phyloP scores from a whole-genome alignment of 2,888 invertebrate genomes.

The Sepioteuthis lessoniana region DNA sequence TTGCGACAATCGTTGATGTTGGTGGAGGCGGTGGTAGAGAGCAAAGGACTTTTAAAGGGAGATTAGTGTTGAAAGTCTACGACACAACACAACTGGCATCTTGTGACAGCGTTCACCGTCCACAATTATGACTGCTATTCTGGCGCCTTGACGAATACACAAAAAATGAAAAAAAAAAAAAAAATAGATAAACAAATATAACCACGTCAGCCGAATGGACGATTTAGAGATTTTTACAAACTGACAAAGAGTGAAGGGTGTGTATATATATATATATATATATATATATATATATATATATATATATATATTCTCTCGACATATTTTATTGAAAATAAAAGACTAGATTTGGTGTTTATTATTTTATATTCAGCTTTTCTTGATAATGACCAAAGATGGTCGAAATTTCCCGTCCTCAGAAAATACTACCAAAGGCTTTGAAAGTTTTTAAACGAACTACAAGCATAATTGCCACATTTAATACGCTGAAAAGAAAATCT shows the following conservation, averaged over 20 bases:
- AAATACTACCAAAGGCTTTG: no score
- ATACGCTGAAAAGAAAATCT: no score
- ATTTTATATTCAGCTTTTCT: no score
- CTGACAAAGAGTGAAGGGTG: neutral
- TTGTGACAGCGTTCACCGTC: neutral
- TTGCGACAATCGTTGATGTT: neutral
- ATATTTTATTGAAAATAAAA: no score
- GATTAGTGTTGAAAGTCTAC: neutral
- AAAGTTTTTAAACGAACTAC: no score
- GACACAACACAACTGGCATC: neutral
- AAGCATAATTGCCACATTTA: no score
- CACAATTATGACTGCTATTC: neutral
- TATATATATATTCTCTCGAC: no score
- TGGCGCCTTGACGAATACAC: neutral
- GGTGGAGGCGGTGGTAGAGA: neutral
- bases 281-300: no score
- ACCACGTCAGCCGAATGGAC: neutral
- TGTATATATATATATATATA: neutral
- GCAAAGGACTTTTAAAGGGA: neutral
- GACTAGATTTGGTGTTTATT: no score
- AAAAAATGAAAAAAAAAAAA: neutral
- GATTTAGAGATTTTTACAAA: neutral
- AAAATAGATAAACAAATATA: no score
- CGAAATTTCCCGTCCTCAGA: no score
- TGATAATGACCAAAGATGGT: no score